Evolutionary conservation across 2,797 vertebrate species (phyloP), one percentile per base, ranked within the genome.

Genomic region (Masticophis lateralis): DNA sequence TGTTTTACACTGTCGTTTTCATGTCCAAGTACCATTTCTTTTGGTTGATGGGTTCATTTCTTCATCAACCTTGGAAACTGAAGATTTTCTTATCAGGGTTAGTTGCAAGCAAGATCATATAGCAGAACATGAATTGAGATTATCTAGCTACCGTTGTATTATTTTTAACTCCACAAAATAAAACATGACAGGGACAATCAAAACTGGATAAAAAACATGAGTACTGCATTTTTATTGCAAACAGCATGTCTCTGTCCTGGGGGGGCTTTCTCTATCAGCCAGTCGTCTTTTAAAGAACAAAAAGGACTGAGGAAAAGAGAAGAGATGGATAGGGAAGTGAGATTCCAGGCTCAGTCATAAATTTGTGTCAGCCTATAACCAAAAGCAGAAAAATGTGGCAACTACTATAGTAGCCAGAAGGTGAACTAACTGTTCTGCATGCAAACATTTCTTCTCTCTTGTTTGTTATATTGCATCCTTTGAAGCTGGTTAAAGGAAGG

Each of bases 301-400:
- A 91, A 91, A 91, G 1, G 25, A 89, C 87, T 93, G 92, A 95
- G 86, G 86, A 94, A 87, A 93, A 87, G 94, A 88, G 94, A 60
- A 1, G 63, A 56, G 90, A 14, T n/a, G 74, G 27, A 63, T 0
- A 13, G 6, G 94, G 74, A 90, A 60, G 16, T 51, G 16, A 18
- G 3, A 91, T 27, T 66, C 56, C 57, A 88, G 59, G 53, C 89
- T 27, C 60, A 92, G 91, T 94, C 92, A 95, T 92, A 90, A 88
- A 92, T 93, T 92, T 87, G 91, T 92, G 91, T 94, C 95, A 94
- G 88, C 53, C 47, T 92, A 90, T 92, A 57, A 86, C 89, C 88
- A 93, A 1, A 0, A 95, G 83, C 91, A 66, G 66, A 53, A 22
- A 79, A 87, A 92, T 2, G 0, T 0, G 51, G 0, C 37, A 69